A percentile compares a stretch with the other conserved stretches of the same genome.
phyloP scores from a whole-genome alignment of 1,140 invertebrate species.

The Leptestheria dahalacensis region DNA sequence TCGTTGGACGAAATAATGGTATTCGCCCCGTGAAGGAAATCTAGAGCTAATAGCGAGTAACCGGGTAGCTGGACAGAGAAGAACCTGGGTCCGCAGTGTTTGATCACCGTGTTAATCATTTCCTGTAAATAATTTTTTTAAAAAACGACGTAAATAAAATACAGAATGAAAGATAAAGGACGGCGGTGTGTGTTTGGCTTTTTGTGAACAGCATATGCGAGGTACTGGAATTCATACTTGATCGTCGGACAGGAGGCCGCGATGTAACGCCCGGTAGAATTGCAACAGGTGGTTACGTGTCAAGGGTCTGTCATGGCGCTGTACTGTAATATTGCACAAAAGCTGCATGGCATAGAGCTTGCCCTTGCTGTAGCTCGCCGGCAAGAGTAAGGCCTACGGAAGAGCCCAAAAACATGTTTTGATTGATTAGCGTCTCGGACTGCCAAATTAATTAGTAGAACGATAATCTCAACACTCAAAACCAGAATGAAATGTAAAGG shows the following conservation, averaged over 20 bases:
- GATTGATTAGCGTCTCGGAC: too few relatives aligned
- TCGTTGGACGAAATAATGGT: conserved; percentile 67
- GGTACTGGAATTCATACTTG: too few relatives aligned
- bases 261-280: conserved; percentile 77
- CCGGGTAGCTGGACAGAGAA: conserved; percentile 77
- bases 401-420: too few relatives aligned
- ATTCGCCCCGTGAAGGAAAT: conserved; percentile 80
- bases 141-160: too few relatives aligned
- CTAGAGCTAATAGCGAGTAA: conserved; percentile 66
- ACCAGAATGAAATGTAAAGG: conserved; percentile 15
- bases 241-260: conserved; percentile 42
- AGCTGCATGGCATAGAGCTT: conserved; percentile 63
- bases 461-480: too few relatives aligned
- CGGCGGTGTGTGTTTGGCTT: too few relatives aligned
- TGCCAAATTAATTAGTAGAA: too few relatives aligned
- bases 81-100: conserved; percentile 60
- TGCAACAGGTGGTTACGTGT: conserved; percentile 57
- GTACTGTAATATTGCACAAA: conserved; percentile 54
- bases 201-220: too few relatives aligned
- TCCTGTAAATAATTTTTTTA: conserved; percentile 34
- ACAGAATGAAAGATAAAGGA: too few relatives aligned
- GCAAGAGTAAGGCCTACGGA: conserved; percentile 45
- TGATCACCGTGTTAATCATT: conserved; percentile 46
- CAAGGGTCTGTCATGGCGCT: conserved; percentile 38
- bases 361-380: conserved; percentile 47